Evolutionary conservation across 2,888 invertebrate species (phyloP).

Genomic region (Encarsia formosa): DNA sequence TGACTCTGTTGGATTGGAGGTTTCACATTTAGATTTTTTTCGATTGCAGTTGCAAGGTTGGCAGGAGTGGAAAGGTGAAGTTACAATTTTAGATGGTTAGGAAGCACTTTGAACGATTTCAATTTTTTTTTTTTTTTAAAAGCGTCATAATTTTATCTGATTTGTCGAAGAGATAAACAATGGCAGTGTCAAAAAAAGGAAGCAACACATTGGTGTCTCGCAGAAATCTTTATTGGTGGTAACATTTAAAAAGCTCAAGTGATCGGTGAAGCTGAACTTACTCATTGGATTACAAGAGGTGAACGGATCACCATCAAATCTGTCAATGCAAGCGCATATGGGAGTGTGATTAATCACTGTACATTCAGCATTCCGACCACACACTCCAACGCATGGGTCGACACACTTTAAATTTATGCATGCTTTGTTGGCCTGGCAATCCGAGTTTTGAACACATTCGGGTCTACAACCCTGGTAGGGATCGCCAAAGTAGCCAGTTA

Average conservation of each 20-base stretch:
- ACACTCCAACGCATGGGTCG: slow-evolving; percentile 77
- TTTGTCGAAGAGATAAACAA: too few relatives aligned
- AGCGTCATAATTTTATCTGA: too few relatives aligned
- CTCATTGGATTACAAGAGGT: slow-evolving; percentile 43
- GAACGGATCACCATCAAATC: slow-evolving; percentile 59
- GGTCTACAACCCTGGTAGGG: slow-evolving; percentile 67
- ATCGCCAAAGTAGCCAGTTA: slow-evolving; percentile 48
- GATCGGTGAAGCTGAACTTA: slow-evolving; percentile 25
- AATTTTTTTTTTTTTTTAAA: too few relatives aligned
- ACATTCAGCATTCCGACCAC: slow-evolving; percentile 73
- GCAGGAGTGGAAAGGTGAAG: too few relatives aligned
- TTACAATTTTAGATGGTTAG: too few relatives aligned
- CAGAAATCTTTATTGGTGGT: neutral
- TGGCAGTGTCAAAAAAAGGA: too few relatives aligned
- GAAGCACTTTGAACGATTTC: too few relatives aligned
- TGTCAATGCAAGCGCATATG: slow-evolving; percentile 56
- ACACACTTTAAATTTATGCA: slow-evolving; percentile 77
- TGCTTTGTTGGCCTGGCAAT: slow-evolving; percentile 70
- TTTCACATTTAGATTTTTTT: neutral
- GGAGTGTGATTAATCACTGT: slow-evolving; percentile 70
- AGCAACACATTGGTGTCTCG: neutral
- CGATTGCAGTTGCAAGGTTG: too few relatives aligned
- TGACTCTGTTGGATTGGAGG: too few relatives aligned
- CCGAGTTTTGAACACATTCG: slow-evolving; percentile 75
- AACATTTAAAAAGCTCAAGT: too few relatives aligned